Evolutionary conservation across 2,797 vertebrate genomes (phyloP).

Genomic region (Dallia pectoralis): DNA sequence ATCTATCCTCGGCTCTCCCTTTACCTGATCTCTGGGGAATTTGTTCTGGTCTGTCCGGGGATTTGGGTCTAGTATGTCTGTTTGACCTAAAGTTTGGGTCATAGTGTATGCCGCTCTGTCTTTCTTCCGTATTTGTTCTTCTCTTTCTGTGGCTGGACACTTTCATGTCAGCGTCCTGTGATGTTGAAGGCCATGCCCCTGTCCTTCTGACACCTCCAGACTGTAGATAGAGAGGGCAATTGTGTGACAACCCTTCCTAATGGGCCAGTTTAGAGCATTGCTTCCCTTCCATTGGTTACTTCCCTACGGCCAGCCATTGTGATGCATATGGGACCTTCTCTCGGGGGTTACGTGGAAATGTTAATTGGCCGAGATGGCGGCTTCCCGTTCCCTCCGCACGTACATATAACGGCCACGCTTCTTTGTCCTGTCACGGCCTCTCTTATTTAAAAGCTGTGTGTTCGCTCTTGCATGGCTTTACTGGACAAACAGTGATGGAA

Average conservation of each 20-base stretch:
- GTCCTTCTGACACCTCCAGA: not conserved
- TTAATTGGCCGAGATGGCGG: conserved; percentile 43
- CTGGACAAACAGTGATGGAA: too few species aligned
- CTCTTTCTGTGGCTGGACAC: conserved; percentile 61
- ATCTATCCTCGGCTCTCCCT: too few species aligned
- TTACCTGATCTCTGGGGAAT: too few species aligned
- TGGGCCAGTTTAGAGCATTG: too few species aligned
- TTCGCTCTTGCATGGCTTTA: too few species aligned
- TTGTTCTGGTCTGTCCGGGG: not conserved
- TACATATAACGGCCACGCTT: not conserved
- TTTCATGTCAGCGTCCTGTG: conserved; percentile 59
- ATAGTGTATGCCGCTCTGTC: conserved; percentile 1
- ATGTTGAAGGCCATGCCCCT: conserved; percentile 27
- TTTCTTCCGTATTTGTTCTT: conserved; percentile 41
- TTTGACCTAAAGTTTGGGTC: not conserved
- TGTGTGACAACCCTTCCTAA: conserved; percentile 17
- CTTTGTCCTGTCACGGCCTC: not conserved
- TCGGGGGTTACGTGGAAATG: conserved; percentile 46
- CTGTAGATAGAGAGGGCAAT: conserved; percentile 32
- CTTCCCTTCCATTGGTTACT: conserved; percentile 22
- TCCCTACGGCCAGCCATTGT: conserved; percentile 51
- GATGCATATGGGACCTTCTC: conserved; percentile 57
- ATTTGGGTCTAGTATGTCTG: not conserved
- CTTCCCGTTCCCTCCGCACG: conserved; percentile 17
- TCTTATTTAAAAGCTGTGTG: not conserved